These are phyloP conservation scores for Psilopsiagon aurifrons DNA, from an alignment of 2,113 vertebrate genomes.

Conservation along the genomic window DNA sequence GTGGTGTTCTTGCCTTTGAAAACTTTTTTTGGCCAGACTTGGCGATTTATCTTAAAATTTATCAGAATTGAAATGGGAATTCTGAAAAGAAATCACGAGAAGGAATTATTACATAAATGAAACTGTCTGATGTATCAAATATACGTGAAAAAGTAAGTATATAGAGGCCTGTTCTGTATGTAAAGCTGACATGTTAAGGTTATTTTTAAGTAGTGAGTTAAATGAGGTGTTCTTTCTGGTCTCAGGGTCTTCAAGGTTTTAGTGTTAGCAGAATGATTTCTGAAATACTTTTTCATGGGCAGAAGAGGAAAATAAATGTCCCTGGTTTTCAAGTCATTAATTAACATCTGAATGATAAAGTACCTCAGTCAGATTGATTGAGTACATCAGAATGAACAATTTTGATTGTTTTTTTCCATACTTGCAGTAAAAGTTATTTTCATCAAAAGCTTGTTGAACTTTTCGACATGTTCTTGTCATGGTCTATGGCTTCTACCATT, in stretches of 20 bases:
- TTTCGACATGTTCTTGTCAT: not conserved
- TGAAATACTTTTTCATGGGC: not conserved
- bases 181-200: not conserved
- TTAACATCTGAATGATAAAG: not conserved
- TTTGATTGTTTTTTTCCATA: not conserved
- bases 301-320: not conserved
- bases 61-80: not conserved
- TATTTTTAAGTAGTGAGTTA: not conserved
- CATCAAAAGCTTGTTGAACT: not conserved
- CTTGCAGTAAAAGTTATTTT: not conserved
- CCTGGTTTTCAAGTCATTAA: not conserved
- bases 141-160: not conserved
- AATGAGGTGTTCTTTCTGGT: not conserved
- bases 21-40: accelerated
- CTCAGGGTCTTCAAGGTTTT: not conserved
- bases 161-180: not conserved
- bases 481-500: not conserved
- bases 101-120: not conserved
- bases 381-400: not conserved
- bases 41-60: not conserved
- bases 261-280: not conserved
- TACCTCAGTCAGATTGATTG: not conserved
- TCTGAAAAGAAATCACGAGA: not conserved
- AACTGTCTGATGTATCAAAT: not conserved
- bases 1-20: too few relatives aligned